phyloP scores from a whole-genome alignment of 2,888 invertebrate genomes.

The Anagyrus pseudococci region DNA sequence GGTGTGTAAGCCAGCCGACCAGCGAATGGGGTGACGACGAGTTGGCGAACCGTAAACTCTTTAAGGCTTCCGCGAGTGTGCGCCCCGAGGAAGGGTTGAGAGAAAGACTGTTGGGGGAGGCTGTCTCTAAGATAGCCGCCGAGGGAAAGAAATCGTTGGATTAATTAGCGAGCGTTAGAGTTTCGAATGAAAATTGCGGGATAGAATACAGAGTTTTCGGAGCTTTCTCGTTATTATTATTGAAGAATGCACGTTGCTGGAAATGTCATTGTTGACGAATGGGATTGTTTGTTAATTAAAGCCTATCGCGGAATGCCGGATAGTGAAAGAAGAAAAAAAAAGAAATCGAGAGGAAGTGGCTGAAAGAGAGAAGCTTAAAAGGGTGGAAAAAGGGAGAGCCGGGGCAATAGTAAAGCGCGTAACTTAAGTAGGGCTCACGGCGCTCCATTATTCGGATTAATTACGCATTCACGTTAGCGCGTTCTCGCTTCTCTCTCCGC shows the following conservation, averaged over 20 bases:
- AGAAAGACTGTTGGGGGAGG: not conserved
- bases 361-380: too few relatives aligned
- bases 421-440: slow-evolving; percentile 27
- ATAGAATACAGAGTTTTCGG: not conserved
- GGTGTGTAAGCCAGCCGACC: too few relatives aligned
- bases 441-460: slow-evolving; percentile 34
- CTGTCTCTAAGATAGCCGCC: not conserved
- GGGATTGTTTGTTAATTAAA: too few relatives aligned
- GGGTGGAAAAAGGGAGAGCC: not conserved
- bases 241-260: not conserved
- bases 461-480: slow-evolving; percentile 28
- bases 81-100: not conserved
- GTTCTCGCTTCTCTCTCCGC: slow-evolving; percentile 10
- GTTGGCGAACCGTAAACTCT: slow-evolving; percentile 47
- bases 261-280: too few relatives aligned
- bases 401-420: slow-evolving; percentile 12
- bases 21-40: slow-evolving; percentile 60
- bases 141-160: slow-evolving; percentile 27
- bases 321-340: slow-evolving; percentile 10
- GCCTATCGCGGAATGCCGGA: too few relatives aligned
- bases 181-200: slow-evolving; percentile 4
- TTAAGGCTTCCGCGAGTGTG: slow-evolving; percentile 41
- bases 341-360: too few relatives aligned
- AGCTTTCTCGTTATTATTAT: too few relatives aligned
- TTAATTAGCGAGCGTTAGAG: slow-evolving; percentile 31